phyloP scores from a whole-genome alignment of 2,797 vertebrate species.

The Petrocephalus sullivani region DNA sequence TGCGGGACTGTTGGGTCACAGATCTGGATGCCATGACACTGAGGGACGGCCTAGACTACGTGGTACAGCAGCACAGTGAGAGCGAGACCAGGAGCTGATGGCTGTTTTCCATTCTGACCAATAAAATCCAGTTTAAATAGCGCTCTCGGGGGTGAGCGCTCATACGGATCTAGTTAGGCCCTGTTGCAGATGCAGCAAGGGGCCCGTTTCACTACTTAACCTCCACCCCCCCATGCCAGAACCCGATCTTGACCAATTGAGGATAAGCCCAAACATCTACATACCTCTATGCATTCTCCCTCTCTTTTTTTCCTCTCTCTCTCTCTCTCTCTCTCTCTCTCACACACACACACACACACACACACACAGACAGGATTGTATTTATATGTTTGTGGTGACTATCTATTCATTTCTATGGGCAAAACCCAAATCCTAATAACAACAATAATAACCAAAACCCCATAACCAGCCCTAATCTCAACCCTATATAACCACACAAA shows the following conservation, averaged over 20 bases:
- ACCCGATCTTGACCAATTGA: neutral
- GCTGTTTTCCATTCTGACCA: slow-evolving; percentile 21
- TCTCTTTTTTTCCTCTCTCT: too few relatives aligned
- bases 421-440: neutral
- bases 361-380: neutral
- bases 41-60: neutral
- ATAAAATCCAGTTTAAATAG: slow-evolving; percentile 27
- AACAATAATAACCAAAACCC: neutral
- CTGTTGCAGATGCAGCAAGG: neutral
- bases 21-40: neutral
- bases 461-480: neutral
- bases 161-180: slow-evolving; percentile 1
- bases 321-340: neutral
- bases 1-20: too few relatives aligned
- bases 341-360: neutral
- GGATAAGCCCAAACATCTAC: neutral
- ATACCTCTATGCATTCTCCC: neutral
- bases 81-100: neutral
- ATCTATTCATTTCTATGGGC: neutral
- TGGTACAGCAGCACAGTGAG: neutral
- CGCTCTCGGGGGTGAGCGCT: neutral
- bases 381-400: neutral
- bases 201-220: neutral
- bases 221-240: neutral
- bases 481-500: neutral